Evolutionary conservation across 2,797 vertebrate species (phyloP).

Genomic region (Pseudopleuronectes americanus): DNA sequence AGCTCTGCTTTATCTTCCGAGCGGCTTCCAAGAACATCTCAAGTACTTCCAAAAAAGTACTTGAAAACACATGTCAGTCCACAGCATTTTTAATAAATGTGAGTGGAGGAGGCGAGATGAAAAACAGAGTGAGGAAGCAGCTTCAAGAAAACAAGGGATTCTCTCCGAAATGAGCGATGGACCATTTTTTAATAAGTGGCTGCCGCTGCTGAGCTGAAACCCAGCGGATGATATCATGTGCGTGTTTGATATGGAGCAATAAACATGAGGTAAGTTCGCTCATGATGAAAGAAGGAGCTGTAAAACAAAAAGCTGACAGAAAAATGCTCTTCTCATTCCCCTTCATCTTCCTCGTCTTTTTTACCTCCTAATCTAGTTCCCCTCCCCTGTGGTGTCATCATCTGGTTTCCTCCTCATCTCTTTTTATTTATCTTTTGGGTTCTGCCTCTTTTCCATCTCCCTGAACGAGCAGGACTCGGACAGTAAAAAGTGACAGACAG

Average conservation of each 20-base stretch:
- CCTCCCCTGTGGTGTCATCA: constrained; percentile 5
- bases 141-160: constrained; percentile 31
- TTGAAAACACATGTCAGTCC: no score
- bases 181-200: constrained; percentile 35
- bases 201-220: constrained; percentile 18
- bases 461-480: constrained; percentile 9
- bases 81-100: no score
- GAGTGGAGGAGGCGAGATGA: no score
- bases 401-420: constrained; percentile 5
- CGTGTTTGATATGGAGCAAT: constrained; percentile 29
- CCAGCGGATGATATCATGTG: constrained; percentile 25
- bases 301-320: constrained; percentile 20
- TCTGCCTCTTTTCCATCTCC: constrained; percentile 10
- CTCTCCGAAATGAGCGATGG: constrained; percentile 20
- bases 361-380: constrained; percentile 22
- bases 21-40: no score
- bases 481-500: constrained; percentile 34
- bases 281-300: constrained; percentile 9
- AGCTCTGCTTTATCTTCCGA: no score
- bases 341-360: not conserved
- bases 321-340: not conserved
- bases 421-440: not conserved
- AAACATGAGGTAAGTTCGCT: constrained; percentile 5
- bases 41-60: no score
- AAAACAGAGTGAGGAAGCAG: not conserved